Evolutionary conservation across 2,113 vertebrate genomes (phyloP).

Genomic region (Rhizomys pruinosus): DNA sequence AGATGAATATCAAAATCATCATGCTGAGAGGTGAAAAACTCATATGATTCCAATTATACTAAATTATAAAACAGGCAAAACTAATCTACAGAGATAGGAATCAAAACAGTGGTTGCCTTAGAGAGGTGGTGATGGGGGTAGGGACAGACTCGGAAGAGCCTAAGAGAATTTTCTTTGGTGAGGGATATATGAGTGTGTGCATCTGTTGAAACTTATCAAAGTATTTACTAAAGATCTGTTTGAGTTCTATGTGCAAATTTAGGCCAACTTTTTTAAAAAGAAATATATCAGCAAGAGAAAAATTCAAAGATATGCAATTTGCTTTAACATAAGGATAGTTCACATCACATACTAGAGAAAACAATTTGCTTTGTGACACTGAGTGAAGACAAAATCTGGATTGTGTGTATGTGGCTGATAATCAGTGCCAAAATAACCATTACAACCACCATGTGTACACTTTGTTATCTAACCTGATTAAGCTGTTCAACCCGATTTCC

Average conservation of each 20-base stretch:
- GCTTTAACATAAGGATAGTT: neutral
- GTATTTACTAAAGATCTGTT: neutral
- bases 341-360: neutral
- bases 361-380: neutral
- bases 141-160: neutral
- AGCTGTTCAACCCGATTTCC: neutral
- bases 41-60: constrained; percentile 36
- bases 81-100: neutral
- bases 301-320: neutral
- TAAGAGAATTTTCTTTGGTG: neutral
- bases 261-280: neutral
- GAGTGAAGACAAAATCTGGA: neutral
- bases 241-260: neutral
- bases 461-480: neutral
- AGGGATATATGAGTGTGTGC: neutral
- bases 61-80: constrained; percentile 48
- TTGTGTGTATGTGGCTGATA: neutral
- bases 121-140: neutral
- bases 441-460: too few relatives aligned
- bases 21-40: neutral
- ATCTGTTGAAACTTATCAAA: neutral
- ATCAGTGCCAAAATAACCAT: neutral
- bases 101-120: neutral
- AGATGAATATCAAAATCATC: constrained; percentile 17
- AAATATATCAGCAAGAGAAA: neutral